phyloP scores from a whole-genome alignment of 2,888 invertebrate genomes.

The Bimastos eiseni region DNA sequence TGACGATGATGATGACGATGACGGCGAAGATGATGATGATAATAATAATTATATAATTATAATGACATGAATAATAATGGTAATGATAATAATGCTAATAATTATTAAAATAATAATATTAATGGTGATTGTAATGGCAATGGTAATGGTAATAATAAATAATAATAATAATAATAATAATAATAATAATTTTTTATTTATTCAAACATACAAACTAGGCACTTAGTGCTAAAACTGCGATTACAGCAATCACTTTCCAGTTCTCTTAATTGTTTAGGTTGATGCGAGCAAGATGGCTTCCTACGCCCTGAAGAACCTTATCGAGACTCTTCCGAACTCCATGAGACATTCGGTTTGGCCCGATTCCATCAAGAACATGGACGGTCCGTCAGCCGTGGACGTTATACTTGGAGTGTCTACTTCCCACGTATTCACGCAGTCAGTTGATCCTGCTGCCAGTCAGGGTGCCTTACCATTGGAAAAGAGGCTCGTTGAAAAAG shows the following conservation, averaged over 20 bases:
- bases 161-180: too few species aligned
- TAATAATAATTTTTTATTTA: too few species aligned
- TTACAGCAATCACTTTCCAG: background rate
- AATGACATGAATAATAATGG: too few species aligned
- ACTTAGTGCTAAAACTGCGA: too few species aligned
- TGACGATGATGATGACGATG: too few species aligned
- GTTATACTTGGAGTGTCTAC: background rate
- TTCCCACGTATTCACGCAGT: background rate
- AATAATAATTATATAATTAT: too few species aligned
- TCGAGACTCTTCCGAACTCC: background rate
- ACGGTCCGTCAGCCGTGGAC: background rate
- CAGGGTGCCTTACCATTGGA: background rate
- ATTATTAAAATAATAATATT: too few species aligned
- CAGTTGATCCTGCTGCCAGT: background rate
- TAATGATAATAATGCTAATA: too few species aligned
- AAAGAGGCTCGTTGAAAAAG: constrained; percentile 15
- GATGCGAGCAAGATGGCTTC: constrained; percentile 14
- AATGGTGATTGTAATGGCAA: too few species aligned
- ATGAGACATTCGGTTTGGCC: constrained; percentile 9
- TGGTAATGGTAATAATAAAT: too few species aligned
- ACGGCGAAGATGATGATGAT: too few species aligned
- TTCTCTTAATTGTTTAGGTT: constrained; percentile 15
- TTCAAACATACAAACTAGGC: too few species aligned
- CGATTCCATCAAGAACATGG: background rate
- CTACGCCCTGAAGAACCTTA: background rate